phyloP scores from a whole-genome alignment of 2,888 invertebrate species.

The Teleiodes luculella region DNA sequence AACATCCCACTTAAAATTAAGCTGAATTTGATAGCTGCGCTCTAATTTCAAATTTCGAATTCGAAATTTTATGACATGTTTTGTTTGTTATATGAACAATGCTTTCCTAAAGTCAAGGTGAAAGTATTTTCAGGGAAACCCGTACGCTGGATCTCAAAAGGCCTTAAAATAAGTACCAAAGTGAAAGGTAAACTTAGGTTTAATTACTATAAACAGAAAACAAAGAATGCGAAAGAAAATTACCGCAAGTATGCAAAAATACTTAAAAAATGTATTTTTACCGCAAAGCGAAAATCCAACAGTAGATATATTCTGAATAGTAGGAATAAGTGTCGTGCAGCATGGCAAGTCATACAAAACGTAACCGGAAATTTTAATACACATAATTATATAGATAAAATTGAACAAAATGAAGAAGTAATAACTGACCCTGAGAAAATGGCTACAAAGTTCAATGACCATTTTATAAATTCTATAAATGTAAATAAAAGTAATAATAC shows the following conservation, averaged over 20 bases:
- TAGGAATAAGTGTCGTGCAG: neutral
- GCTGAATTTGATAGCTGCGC: too few species aligned
- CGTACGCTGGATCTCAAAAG: slow-evolving; percentile 1
- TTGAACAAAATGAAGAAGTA: too few species aligned
- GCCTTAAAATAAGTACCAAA: slow-evolving; percentile 5
- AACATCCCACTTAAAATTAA: too few species aligned
- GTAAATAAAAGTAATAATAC: neutral
- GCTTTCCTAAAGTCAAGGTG: slow-evolving; percentile 8
- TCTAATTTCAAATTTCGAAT: too few species aligned
- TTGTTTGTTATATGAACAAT: too few species aligned
- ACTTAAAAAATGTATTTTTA: slow-evolving; percentile 7
- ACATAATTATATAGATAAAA: neutral
- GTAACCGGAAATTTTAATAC: neutral
- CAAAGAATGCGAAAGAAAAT: neutral
- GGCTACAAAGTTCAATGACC: slow-evolving; percentile 13
- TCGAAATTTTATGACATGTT: too few species aligned
- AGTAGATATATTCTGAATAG: neutral
- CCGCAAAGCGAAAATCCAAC: neutral
- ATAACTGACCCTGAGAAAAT: slow-evolving; percentile 5
- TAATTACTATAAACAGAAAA: too few species aligned
- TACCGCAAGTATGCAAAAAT: slow-evolving; percentile 4
- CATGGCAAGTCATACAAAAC: slow-evolving; percentile 11
- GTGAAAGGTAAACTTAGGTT: neutral
- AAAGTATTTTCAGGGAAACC: neutral
- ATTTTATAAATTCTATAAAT: slow-evolving; percentile 10